phyloP scores from a whole-genome alignment of 2,113 vertebrate genomes.

The Cephalopholis sonnerati region DNA sequence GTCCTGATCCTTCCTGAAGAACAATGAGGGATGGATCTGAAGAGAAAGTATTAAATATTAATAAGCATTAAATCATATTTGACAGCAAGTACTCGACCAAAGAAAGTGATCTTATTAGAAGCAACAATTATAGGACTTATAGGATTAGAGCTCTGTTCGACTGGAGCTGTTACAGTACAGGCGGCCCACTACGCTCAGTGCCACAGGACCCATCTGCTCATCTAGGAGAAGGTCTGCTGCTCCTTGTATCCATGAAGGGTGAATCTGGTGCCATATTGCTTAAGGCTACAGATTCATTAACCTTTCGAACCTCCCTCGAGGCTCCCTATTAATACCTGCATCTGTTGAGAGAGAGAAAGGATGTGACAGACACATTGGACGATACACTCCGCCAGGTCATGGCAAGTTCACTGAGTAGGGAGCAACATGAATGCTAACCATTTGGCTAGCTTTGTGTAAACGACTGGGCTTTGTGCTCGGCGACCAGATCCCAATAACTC shows the following conservation, averaged over 20 bases:
- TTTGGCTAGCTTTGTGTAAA: conserved; percentile 39
- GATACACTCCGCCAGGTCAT: conserved; percentile 52
- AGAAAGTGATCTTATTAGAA: conserved; percentile 48
- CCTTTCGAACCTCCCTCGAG: conserved; percentile 62
- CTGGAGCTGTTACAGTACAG: conserved; percentile 36
- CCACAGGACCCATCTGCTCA: conserved; percentile 73
- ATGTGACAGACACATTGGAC: conserved; percentile 50
- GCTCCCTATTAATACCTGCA: conserved; percentile 77
- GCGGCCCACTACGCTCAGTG: conserved; percentile 30
- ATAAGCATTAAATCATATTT: conserved; percentile 50
- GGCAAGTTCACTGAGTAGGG: conserved; percentile 54
- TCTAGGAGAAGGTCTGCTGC: conserved; percentile 56
- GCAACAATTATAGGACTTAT: conserved; percentile 38
- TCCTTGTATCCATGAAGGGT: conserved; percentile 53
- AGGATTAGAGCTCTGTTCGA: conserved; percentile 37
- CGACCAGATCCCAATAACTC: conserved; percentile 39
- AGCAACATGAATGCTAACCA: conserved; percentile 40
- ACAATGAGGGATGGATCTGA: conserved; percentile 7
- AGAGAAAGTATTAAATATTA: conserved; percentile 44
- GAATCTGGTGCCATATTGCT: conserved; percentile 79
- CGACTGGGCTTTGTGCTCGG: conserved; percentile 32
- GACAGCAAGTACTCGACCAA: conserved; percentile 37
- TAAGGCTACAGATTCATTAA: conserved; percentile 79
- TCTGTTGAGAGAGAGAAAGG: conserved; percentile 65
- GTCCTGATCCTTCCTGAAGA: conserved; percentile 35